A percentile compares a stretch with the other conserved stretches of the same genome.
These are phyloP conservation scores for Tragelaphus scriptus DNA, from an alignment of 2,113 vertebrate species.

Conservation along the genomic window DNA sequence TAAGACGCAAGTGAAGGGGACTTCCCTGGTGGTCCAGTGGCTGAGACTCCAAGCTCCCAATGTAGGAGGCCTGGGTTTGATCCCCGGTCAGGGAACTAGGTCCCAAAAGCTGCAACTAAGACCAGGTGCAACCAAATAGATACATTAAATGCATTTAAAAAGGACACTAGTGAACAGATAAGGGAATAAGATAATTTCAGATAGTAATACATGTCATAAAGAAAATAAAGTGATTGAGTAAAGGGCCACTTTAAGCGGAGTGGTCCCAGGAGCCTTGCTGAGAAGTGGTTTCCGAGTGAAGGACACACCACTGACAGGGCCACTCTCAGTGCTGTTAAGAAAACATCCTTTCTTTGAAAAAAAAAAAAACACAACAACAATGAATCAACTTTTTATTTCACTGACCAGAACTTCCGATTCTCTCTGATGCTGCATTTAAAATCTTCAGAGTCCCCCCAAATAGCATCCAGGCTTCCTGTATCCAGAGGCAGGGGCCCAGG, in stretches of 20 bases:
- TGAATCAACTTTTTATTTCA: conserved; percentile 40
- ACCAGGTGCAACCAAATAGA: background rate
- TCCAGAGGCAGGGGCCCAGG: background rate
- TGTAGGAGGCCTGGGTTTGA: background rate
- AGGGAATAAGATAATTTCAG: background rate
- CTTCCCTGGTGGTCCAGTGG: background rate
- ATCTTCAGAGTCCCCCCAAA: background rate
- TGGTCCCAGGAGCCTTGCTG: background rate
- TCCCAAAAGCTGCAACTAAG: background rate
- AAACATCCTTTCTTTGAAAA: background rate
- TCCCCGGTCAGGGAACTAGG: background rate
- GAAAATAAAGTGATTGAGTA: background rate
- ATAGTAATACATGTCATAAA: background rate
- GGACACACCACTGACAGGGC: background rate
- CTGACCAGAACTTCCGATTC: background rate
- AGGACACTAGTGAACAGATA: background rate
- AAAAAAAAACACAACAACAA: background rate
- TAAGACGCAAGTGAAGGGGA: background rate
- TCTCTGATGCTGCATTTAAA: background rate
- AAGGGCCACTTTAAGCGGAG: background rate
- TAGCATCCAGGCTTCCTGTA: background rate
- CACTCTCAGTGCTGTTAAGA: background rate
- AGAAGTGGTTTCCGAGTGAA: background rate
- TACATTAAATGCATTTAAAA: background rate
- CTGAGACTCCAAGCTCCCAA: background rate